Conservation (phyloP, 2,888 invertebrate genomes). For the Apamea anceps region DNA sequence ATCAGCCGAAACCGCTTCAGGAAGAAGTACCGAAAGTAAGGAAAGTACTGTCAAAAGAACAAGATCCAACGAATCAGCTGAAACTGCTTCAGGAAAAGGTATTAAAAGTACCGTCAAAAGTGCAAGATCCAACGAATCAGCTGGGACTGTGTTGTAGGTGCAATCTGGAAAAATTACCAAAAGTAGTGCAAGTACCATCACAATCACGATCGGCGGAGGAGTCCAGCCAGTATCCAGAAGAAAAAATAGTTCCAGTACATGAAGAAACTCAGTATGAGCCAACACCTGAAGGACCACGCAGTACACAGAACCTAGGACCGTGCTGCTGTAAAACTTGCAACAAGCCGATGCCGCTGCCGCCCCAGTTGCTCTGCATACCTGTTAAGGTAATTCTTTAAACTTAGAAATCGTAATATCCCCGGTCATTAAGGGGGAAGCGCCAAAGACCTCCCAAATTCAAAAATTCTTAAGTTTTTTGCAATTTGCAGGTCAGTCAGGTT, state of each 20-base stretch:
- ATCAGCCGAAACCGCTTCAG: background rate
- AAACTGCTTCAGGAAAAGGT: background rate
- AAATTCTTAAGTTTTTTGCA: background rate
- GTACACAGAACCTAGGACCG: background rate
- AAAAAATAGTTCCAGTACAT: conserved; percentile 35
- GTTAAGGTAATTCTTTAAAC: conserved; percentile 30
- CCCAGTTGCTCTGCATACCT: conserved; percentile 8
- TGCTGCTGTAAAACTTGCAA: conserved; percentile 34
- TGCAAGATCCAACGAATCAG: background rate
- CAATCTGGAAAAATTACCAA: conserved; percentile 19
- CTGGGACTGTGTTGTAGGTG: background rate
- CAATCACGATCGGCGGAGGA: conserved; percentile 23
- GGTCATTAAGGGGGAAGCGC: background rate
- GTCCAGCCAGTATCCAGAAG: conserved; percentile 66
- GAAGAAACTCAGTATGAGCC: conserved; percentile 54
- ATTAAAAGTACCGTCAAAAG: background rate
- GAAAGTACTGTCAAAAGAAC: background rate
- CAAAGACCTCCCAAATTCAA: background rate
- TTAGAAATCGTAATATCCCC: background rate
- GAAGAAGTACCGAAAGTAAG: background rate
- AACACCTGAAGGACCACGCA: background rate
- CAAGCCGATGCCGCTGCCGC: background rate
- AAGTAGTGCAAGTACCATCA: conserved; percentile 39
- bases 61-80: background rate
- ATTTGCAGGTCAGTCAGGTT: too few species aligned